Conservation (phyloP, 2,113 vertebrate genomes). For the Platichthys flesus region DNA sequence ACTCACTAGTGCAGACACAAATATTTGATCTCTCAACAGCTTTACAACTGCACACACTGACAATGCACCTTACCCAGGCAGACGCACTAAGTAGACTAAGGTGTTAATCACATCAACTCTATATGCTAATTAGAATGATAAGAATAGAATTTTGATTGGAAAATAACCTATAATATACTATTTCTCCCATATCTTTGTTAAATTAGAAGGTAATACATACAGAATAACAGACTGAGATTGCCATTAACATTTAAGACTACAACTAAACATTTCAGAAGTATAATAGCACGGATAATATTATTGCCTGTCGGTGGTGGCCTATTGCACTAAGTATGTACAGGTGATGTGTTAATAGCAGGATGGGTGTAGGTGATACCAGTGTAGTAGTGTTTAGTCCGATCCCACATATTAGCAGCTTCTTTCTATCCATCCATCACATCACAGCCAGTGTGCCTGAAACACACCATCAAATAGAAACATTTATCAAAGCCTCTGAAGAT, state of each 20-base stretch:
- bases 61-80: not conserved
- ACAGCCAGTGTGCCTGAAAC: conserved; percentile 57
- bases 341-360: conserved; percentile 69
- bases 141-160: not conserved
- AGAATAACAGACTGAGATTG: not conserved
- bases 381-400: conserved; percentile 69
- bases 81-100: not conserved
- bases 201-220: not conserved
- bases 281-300: not conserved
- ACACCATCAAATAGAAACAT: conserved; percentile 74
- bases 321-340: conserved; percentile 53
- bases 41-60: not conserved
- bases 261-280: not conserved
- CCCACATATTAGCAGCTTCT: conserved; percentile 73
- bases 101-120: not conserved
- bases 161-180: not conserved
- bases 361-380: conserved; percentile 71
- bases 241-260: no score
- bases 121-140: not conserved
- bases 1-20: not conserved
- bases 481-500: conserved; percentile 70
- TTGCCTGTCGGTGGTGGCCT: conserved; percentile 37
- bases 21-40: not conserved
- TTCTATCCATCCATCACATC: conserved; percentile 74
- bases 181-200: not conserved